Base-by-base conservation (phyloP, 1,140 invertebrate species). In the Chionoecetes opilio region DNA sequence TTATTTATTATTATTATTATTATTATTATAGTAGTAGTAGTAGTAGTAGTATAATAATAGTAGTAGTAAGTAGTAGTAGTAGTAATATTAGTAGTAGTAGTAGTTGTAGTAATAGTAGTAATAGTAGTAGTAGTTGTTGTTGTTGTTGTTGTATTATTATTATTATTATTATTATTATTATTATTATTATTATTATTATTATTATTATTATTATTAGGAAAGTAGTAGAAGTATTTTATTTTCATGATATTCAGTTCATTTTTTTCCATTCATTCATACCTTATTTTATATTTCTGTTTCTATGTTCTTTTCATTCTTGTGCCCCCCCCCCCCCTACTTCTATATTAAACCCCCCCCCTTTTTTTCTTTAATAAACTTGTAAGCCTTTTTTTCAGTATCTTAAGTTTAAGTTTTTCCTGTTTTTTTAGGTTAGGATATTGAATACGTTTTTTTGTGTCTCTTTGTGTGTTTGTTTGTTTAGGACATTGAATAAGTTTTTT, bases 311-410 rank as follows among this genome's bases (percentile, higher is more conserved):
- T 38, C 32, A 35, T 0, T 88, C 32, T 75, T n/a, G 26, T n/a
- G 26, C 63, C n/a, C 63, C n/a, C 63, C n/a, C 63, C n/a, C 63
- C 34, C 85, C 34, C 85, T 87, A 29, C 34, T 32, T 87, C 85
- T 87, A n/a, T n/a, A n/a, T n/a, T n/a, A n/a, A n/a, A n/a, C n/a
- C n/a, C n/a, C n/a, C 85, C 34, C 85, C 34, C 32, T 87, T 32
- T 75, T 26, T 75, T 26, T 75, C 63, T 75, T 26, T 75, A 0
- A 21, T n/a, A n/a, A n/a, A n/a, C n/a, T n/a, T n/a, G n/a, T n/a
- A n/a, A 0, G 34, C 9, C 1, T 32, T 17, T 87, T 6, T 87
- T 17, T 2, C 32, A 2, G 34, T 87, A 34, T 32, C 35, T 53
- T 32, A 41, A n/a, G n/a, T n/a, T n/a, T n/a, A n/a, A n/a, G n/a